These are phyloP conservation scores for Rhombomys opimus DNA, from an alignment of 2,113 vertebrate genomes.

Conservation along the genomic window DNA sequence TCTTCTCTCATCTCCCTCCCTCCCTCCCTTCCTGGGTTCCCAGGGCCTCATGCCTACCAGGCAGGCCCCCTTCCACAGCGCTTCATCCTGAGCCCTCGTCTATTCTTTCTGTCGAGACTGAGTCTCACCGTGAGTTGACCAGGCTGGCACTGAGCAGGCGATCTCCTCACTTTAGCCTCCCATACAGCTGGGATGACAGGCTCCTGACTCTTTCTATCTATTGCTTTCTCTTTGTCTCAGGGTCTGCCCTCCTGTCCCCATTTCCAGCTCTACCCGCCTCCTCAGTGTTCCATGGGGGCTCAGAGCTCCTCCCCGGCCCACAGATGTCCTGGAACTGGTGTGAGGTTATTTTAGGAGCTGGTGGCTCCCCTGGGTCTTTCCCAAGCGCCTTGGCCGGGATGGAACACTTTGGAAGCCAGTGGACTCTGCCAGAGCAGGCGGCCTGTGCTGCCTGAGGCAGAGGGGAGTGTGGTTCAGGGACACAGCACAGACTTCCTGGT, in stretches of 20 bases:
- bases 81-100: not conserved
- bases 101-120: not conserved
- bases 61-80: not conserved
- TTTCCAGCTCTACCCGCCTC: not conserved
- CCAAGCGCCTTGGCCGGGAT: slow-evolving; percentile 32
- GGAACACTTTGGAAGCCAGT: not conserved
- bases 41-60: too few relatives aligned
- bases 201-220: not conserved
- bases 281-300: fast-evolving
- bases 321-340: slow-evolving; percentile 57
- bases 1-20: not conserved
- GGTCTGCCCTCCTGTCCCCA: not conserved
- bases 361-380: slow-evolving; percentile 60
- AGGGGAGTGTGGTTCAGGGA: not conserved
- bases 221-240: not conserved
- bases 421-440: fast-evolving
- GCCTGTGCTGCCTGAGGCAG: not conserved
- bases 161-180: not conserved
- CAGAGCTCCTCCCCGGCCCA: not conserved
- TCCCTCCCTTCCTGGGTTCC: too few relatives aligned
- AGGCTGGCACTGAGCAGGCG: not conserved
- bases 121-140: not conserved
- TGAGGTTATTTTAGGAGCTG: slow-evolving; percentile 69
- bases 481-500: not conserved
- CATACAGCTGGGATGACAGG: not conserved